These are phyloP conservation scores for Drosophila simulans DNA, from an alignment of 1,140 invertebrate genomes.

Conservation along the genomic window DNA sequence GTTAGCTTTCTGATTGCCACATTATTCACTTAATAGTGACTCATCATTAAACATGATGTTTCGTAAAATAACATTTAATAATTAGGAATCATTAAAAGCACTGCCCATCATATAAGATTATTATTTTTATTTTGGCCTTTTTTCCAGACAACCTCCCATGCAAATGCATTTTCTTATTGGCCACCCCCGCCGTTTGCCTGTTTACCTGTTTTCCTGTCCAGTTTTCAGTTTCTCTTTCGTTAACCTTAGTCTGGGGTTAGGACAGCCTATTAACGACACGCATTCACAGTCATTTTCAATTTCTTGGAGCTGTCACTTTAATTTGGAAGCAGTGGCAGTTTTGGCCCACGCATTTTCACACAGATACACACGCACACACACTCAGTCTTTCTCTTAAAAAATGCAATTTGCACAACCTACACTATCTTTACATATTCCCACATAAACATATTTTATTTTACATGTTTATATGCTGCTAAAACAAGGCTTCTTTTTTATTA, in stretches of 20 bases:
- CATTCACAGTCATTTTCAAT: slow-evolving; percentile 73
- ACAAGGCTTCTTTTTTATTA: background rate
- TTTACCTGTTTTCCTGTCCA: slow-evolving; percentile 28
- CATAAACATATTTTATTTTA: background rate
- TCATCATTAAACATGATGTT: too few species aligned
- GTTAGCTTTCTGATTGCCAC: too few species aligned
- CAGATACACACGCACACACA: slow-evolving; percentile 19
- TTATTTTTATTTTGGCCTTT: slow-evolving; percentile 15
- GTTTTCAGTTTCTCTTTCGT: slow-evolving; percentile 61
- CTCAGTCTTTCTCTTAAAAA: background rate
- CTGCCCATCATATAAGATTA: slow-evolving; percentile 18
- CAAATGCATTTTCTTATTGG: slow-evolving; percentile 51
- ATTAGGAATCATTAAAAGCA: too few species aligned
- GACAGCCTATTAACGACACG: slow-evolving; percentile 72
- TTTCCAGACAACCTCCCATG: slow-evolving; percentile 25
- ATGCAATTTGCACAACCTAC: slow-evolving; percentile 72
- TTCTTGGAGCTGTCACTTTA: slow-evolving; percentile 73
- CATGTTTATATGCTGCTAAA: background rate
- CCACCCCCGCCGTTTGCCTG: slow-evolving; percentile 16
- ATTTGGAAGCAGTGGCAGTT: slow-evolving; percentile 76
- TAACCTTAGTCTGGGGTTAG: slow-evolving; percentile 60
- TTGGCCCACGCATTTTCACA: slow-evolving; percentile 39
- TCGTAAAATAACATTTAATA: too few species aligned
- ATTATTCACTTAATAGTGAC: too few species aligned
- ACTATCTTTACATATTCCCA: slow-evolving; percentile 1